Base-by-base conservation (phyloP, 2,113 vertebrate species). In the Cisticola juncidis region DNA sequence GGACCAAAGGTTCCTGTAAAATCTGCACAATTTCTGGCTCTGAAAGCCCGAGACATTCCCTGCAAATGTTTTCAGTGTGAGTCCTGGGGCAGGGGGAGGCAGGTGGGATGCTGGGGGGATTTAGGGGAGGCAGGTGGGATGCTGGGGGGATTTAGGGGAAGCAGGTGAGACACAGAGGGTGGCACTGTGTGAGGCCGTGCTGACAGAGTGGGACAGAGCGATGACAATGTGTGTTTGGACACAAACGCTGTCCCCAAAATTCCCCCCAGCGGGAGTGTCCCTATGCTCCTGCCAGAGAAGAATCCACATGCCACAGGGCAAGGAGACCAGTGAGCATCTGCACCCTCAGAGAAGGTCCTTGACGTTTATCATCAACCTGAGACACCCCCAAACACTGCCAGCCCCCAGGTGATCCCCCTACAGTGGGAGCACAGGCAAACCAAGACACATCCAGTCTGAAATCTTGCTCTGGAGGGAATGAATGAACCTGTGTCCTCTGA, bases 171-270 rank as follows among this genome's bases (percentile, higher is more conserved):
- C 11, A 36, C 22, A 74, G 42, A 8, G 22, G 29, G 31, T 65
- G 50, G 72, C 57, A 51, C 16, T 1, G 1, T 5, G 7, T 15
- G 38, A 71, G 24, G 38, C 33, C 6, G 1, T 0, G 0, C 36
- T 53, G 66, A 28, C 57, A 62, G 86, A 71, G 35, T 1, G 28
- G 48, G 48, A 65, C 18, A 12, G 61, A 53, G 12, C 0, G 0
- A 80, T 45, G 80, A 40, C 17, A 2, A 14, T 10, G 11, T 47
- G 36, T 35, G 23, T 24, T 76, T n/a, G 62, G 77, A 69, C 48
- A 56, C 40, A 50, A 90, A 71, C 11, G 22, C 24, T 72, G 54
- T 56, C 77, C 83, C 90, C 77, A 56, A 10, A 89, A 65, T 38
- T 5, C 44, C 35, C 35, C 42, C 8, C 1, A 0, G 0, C 2